Conservation (phyloP, 2,113 vertebrate genomes). For the Orthonyx spaldingii region DNA sequence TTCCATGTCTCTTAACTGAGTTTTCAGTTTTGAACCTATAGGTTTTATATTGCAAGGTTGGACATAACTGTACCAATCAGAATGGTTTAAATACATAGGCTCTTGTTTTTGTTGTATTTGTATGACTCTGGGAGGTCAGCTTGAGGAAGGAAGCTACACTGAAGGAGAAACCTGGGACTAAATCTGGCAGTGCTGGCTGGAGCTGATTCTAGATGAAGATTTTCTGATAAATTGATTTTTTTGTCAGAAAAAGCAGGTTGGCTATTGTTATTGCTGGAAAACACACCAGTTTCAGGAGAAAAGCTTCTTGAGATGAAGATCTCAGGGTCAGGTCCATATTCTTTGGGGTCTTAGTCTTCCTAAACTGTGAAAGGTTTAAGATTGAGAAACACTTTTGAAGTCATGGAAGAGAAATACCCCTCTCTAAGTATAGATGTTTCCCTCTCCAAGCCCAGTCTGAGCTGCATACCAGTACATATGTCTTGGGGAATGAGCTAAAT, state of each 20-base stretch:
- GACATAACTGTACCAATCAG: not conserved
- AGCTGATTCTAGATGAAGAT: not conserved
- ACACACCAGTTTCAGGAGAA: not conserved
- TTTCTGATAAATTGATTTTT: not conserved
- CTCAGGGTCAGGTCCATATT: not conserved
- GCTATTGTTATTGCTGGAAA: not conserved
- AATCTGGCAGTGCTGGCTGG: not conserved
- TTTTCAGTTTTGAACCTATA: not conserved
- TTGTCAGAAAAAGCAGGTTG: not conserved
- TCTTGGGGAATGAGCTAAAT: not conserved
- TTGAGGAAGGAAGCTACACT: not conserved
- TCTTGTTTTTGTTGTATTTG: not conserved
- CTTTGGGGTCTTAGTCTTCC: too few species aligned
- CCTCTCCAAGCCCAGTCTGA: not conserved
- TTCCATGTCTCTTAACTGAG: not conserved
- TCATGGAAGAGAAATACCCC: not conserved
- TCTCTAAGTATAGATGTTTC: not conserved
- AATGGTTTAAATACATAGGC: not conserved
- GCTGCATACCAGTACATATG: not conserved
- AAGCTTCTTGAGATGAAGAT: not conserved
- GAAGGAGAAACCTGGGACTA: not conserved
- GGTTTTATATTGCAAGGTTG: not conserved
- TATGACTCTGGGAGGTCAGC: not conserved
- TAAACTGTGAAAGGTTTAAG: not conserved
- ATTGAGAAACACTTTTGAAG: not conserved